Conservation (phyloP, 2,888 invertebrate species). For the Hirudinaria manillensis region DNA sequence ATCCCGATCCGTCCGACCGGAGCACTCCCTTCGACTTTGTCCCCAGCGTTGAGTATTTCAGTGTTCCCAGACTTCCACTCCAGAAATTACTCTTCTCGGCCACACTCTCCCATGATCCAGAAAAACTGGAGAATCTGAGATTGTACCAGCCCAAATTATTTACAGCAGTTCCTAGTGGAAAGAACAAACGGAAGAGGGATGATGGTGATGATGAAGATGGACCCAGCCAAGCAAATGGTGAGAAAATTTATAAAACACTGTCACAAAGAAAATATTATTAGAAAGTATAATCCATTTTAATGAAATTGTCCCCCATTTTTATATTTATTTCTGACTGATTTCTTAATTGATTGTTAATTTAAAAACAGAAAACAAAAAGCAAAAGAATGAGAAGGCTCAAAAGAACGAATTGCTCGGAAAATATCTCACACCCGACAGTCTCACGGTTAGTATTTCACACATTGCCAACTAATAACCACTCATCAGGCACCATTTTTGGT, state of each 20-base stretch:
- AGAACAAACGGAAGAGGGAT: conserved; percentile 3
- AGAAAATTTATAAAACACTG: neutral
- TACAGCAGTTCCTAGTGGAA: conserved; percentile 48
- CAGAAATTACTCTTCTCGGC: conserved; percentile 93
- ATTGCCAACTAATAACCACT: neutral
- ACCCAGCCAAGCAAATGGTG: neutral
- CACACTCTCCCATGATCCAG: conserved; percentile 92
- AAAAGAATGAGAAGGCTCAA: neutral
- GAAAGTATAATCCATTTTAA: too few species aligned
- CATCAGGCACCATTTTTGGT: neutral
- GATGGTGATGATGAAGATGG: conserved; percentile 14
- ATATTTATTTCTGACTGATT: neutral
- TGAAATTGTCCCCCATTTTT: too few species aligned
- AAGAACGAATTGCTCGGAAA: conserved; percentile 59
- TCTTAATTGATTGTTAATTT: neutral
- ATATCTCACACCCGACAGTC: conserved; percentile 65
- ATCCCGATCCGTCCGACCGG: neutral
- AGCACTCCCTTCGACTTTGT: neutral
- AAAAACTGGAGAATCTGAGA: conserved; percentile 78
- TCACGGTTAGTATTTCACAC: conserved; percentile 47
- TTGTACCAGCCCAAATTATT: conserved; percentile 87
- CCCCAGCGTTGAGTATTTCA: neutral
- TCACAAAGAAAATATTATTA: too few species aligned
- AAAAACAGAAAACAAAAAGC: conserved; percentile 1
- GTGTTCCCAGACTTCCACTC: conserved; percentile 42